Evolutionary conservation across 2,113 vertebrate species (phyloP), one percentile per base, ranked within the genome.

Genomic region (Lasiurus borealis): DNA sequence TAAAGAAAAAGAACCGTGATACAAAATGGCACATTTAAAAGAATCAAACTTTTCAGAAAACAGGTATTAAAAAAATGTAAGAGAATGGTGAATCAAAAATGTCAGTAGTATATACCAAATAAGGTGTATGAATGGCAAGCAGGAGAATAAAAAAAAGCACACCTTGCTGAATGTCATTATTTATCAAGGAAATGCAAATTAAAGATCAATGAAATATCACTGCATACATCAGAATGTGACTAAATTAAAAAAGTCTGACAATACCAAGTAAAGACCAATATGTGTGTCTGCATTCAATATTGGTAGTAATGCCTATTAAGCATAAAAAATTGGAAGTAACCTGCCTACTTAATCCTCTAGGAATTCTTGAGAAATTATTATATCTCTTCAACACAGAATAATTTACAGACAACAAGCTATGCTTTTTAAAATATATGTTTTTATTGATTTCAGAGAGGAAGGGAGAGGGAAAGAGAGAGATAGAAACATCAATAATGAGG

Each of bases 141-240:
- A 57, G 46, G 15, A 23, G 77, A 0, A 27, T 31, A 13, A 80
- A 71, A 71, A n/a, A 94, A 46, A 31, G 8, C 27, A 57, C 15
- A 48, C 44, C 15, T 50, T 96, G 13, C 11, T 31, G 14, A n/a
- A 69, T 50, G 27, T 88, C 11, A 62, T 57, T 44, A 71, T 46
- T 80, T 85, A 75, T 69, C 8, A 91, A 91, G 52, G 14, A 96
- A 85, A 85, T 68, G 27, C 16, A 84, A 80, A 87, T 80, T 44
- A 95, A 93, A 71, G 23, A 10, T 6, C 15, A 81, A 14, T 36
- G 25, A 92, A 83, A 76, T 69, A 36, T 25, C 4, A 80, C 18
- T 90, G 73, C 15, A 34, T 9, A 68, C 25, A 73, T 19, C 23
- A 77, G 21, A 91, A 23, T 6, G 52, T 82, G n/a, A 85, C 18